Conservation (phyloP, 2,888 invertebrate species). For the Coelogynopora nodosa region DNA sequence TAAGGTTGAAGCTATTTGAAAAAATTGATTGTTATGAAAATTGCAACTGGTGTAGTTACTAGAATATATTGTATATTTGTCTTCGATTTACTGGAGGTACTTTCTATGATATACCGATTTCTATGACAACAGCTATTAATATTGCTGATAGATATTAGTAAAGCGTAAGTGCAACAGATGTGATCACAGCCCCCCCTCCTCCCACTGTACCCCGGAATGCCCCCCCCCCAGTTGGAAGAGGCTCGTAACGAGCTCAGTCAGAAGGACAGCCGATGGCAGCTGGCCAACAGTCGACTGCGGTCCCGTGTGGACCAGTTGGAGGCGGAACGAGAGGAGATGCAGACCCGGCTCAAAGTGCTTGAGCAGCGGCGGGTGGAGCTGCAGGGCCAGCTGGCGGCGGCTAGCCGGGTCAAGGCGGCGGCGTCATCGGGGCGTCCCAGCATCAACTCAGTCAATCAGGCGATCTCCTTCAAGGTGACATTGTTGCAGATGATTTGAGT, state of each 20-base stretch:
- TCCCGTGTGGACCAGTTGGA: constrained; percentile 33
- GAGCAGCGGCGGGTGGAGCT: constrained; percentile 38
- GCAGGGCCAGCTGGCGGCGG: constrained; percentile 34
- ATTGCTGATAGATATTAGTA: too few relatives aligned
- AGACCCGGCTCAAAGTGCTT: background rate
- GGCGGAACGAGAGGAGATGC: constrained; percentile 27
- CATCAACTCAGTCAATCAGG: background rate
- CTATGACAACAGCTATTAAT: too few relatives aligned
- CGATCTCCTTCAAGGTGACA: constrained; percentile 16
- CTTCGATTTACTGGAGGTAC: too few relatives aligned
- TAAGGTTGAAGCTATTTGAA: too few relatives aligned
- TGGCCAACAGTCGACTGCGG: constrained; percentile 26
- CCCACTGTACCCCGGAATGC: too few relatives aligned
- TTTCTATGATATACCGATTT: too few relatives aligned
- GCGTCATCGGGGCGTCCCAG: background rate
- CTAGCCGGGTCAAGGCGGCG: constrained; percentile 5
- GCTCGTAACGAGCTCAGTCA: background rate
- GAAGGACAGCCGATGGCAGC: constrained; percentile 38
- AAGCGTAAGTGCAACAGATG: too few relatives aligned
- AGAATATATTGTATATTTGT: too few relatives aligned
- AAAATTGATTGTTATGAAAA: too few relatives aligned
- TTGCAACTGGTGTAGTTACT: too few relatives aligned
- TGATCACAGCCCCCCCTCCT: too few relatives aligned
- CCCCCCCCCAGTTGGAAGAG: background rate
- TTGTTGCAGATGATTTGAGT: too few relatives aligned